Percentiles rank a stretch among this genome's conserved stretches.
phyloP scores from a whole-genome alignment of 1,140 invertebrate genomes.

The Panulirus ornatus region DNA sequence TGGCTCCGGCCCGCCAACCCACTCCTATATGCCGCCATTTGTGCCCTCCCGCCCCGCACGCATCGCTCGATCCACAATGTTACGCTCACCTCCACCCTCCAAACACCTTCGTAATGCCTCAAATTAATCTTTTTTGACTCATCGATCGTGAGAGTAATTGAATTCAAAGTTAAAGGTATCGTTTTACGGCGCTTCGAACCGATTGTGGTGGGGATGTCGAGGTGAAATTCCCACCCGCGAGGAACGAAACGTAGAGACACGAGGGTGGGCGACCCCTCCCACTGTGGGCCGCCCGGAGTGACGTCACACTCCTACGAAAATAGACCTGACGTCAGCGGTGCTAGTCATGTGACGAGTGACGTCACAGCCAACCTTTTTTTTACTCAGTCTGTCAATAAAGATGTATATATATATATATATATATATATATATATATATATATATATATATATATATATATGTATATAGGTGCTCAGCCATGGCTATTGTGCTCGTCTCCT shows the following conservation, averaged over 20 bases:
- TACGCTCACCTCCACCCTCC: conserved; percentile 15
- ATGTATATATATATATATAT: neutral
- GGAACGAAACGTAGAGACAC: conserved; percentile 30
- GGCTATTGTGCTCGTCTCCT: no score
- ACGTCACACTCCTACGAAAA: conserved; percentile 33
- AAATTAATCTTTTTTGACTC: no score
- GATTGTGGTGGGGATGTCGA: no score
- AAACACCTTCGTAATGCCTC: no score
- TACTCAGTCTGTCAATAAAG: no score
- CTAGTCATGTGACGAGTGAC: conserved; percentile 55
- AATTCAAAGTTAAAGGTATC: no score
- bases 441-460: neutral
- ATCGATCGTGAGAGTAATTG: no score
- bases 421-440: neutral
- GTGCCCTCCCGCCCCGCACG: neutral
- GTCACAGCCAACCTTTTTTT: neutral
- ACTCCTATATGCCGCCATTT: conserved; percentile 48
- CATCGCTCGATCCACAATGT: neutral
- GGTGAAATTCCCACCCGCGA: no score
- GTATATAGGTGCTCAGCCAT: neutral
- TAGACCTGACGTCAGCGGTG: conserved; percentile 30
- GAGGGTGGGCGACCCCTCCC: neutral
- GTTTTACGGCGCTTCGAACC: no score
- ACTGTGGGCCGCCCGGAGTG: neutral
- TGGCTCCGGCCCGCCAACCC: conserved; percentile 54